These are phyloP conservation scores for Cordilura impudica DNA, from an alignment of 2,888 invertebrate species.

Conservation along the genomic window DNA sequence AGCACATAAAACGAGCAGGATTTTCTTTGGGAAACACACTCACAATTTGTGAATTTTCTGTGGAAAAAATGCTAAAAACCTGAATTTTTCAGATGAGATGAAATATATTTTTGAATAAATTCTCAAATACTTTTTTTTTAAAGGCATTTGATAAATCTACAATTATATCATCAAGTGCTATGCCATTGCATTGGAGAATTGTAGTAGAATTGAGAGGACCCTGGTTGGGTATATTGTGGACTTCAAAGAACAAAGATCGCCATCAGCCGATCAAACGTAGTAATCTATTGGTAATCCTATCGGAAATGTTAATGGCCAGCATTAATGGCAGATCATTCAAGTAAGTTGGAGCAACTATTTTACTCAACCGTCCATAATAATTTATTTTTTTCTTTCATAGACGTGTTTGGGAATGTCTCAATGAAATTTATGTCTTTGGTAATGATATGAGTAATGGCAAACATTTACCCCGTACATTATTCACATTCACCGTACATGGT, in stretches of 20 bases:
- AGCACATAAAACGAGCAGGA: too few species aligned
- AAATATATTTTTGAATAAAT: too few species aligned
- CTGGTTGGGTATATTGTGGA: constrained; percentile 67
- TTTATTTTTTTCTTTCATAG: constrained; percentile 43
- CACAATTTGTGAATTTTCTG: too few species aligned
- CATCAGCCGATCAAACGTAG: constrained; percentile 62
- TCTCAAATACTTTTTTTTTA: too few species aligned
- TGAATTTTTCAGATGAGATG: too few species aligned
- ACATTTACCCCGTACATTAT: constrained; percentile 63
- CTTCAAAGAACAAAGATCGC: constrained; percentile 48
- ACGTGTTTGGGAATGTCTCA: constrained; percentile 66
- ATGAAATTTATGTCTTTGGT: constrained; percentile 69
- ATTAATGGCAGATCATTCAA: constrained; percentile 65
- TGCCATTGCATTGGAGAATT: constrained; percentile 66
- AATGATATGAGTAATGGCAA: constrained; percentile 63
- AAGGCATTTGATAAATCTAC: constrained; percentile 69
- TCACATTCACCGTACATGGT: constrained; percentile 69
- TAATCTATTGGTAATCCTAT: constrained; percentile 68
- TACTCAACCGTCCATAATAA: background rate
- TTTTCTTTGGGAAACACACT: too few species aligned
- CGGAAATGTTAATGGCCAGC: constrained; percentile 67
- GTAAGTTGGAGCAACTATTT: constrained; percentile 58
- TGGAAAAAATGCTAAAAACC: too few species aligned
- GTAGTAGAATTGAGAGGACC: constrained; percentile 68
- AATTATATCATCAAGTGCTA: constrained; percentile 56